Conservation (phyloP, 2,113 vertebrate species). For the Clarias macrocephalus region DNA sequence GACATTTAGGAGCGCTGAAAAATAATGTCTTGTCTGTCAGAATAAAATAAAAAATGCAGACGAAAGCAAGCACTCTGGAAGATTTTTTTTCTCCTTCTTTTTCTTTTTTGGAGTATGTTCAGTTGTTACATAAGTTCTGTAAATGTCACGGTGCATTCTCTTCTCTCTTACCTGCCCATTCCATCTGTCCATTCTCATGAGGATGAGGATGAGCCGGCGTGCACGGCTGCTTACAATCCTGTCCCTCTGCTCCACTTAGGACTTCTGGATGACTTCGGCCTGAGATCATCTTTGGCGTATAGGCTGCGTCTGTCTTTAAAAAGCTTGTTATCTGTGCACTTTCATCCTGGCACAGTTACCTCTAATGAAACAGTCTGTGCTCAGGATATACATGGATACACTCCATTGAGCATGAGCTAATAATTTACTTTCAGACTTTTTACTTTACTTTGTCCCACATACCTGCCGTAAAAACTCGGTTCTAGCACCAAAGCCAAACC, state of each 20-base stretch:
- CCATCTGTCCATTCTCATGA: not conserved
- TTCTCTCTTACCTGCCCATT: not conserved
- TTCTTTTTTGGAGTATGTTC: not conserved
- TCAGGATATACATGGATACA: not conserved
- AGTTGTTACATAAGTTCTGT: constrained; percentile 1
- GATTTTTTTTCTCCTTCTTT: not conserved
- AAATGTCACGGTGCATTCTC: constrained; percentile 23
- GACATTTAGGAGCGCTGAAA: not conserved
- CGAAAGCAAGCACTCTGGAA: not conserved
- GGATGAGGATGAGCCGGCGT: not conserved
- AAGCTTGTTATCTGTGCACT: not conserved
- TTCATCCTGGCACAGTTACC: not conserved
- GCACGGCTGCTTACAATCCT: not conserved
- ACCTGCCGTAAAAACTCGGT: not conserved
- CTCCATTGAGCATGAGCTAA: not conserved
- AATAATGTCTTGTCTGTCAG: not conserved
- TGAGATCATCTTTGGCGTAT: not conserved
- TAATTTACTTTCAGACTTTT: not conserved
- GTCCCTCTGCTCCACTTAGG: not conserved
- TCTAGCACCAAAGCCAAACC: not conserved
- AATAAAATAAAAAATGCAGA: not conserved
- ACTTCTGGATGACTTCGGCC: not conserved
- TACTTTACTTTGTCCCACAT: not conserved
- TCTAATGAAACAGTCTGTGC: not conserved
- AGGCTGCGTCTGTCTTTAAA: not conserved